Evolutionary conservation across 2,113 vertebrate species (phyloP).

Genomic region (Caranx ignobilis): DNA sequence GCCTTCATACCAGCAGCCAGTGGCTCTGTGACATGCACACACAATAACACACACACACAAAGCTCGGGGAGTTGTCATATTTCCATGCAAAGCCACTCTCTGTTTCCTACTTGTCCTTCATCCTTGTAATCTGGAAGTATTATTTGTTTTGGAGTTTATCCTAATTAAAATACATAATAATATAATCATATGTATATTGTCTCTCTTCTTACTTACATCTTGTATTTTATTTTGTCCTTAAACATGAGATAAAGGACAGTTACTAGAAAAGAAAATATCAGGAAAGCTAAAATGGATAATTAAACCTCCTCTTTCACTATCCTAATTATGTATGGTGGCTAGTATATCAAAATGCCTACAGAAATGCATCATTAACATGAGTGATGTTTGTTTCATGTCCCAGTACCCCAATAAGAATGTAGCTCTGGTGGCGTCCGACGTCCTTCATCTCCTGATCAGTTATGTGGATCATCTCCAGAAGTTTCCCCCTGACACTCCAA

Average conservation of each 20-base stretch:
- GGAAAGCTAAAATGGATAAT: neutral
- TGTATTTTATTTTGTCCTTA: neutral
- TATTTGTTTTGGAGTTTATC: constrained; percentile 29
- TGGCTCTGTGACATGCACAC: constrained; percentile 34
- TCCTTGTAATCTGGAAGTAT: constrained; percentile 39
- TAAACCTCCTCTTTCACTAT: neutral
- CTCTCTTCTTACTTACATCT: neutral
- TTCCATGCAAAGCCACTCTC: constrained; percentile 64
- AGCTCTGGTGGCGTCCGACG: constrained; percentile 95
- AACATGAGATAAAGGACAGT: neutral
- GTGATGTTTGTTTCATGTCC: constrained; percentile 36
- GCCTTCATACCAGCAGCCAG: constrained; percentile 64
- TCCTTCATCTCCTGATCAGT: constrained; percentile 95
- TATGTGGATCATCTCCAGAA: constrained; percentile 93
- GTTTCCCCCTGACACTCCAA: constrained; percentile 92
- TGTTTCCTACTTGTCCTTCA: constrained; percentile 31
- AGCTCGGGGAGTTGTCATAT: constrained; percentile 74
- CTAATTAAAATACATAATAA: neutral
- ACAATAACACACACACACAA: constrained; percentile 38
- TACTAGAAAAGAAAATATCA: neutral
- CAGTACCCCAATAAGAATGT: constrained; percentile 98
- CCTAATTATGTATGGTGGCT: neutral
- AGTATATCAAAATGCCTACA: no score
- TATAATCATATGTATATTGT: neutral
- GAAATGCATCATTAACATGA: neutral